These are phyloP conservation scores for Hystrix cristata DNA, from an alignment of 2,113 vertebrate genomes.

Conservation along the genomic window DNA sequence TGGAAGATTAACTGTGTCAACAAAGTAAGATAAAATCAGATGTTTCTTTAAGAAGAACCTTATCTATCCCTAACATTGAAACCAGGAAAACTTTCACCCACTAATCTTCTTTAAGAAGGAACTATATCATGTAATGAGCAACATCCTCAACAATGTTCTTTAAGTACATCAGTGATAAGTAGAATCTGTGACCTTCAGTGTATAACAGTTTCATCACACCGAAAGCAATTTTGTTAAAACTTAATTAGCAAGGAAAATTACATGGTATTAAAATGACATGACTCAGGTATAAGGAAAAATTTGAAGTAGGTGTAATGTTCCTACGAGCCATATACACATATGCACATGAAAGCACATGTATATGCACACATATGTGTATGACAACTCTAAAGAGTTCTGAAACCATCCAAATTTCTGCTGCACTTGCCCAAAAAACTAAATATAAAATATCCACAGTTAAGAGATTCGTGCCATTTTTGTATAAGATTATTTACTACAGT, in stretches of 20 bases:
- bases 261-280: neutral
- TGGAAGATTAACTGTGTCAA: neutral
- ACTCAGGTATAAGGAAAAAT: constrained; percentile 8
- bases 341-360: neutral
- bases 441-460: neutral
- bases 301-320: neutral
- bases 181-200: neutral
- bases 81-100: neutral
- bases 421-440: constrained; percentile 21
- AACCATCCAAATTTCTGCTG: neutral
- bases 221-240: constrained; percentile 22
- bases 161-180: constrained; percentile 14
- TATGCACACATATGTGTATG: neutral
- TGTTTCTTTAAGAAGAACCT: neutral
- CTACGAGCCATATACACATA: neutral
- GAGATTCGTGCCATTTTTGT: neutral
- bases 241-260: neutral
- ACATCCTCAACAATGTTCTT: neutral
- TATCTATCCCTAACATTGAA: neutral
- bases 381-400: constrained; percentile 1
- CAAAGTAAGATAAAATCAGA: constrained; percentile 27
- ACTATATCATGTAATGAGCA: neutral
- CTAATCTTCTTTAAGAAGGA: neutral
- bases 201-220: neutral
- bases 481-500: neutral